A percentile compares a stretch with the other conserved stretches of the same genome.
These are phyloP conservation scores for Phania funesta DNA, from an alignment of 2,888 invertebrate species.

Conservation along the genomic window DNA sequence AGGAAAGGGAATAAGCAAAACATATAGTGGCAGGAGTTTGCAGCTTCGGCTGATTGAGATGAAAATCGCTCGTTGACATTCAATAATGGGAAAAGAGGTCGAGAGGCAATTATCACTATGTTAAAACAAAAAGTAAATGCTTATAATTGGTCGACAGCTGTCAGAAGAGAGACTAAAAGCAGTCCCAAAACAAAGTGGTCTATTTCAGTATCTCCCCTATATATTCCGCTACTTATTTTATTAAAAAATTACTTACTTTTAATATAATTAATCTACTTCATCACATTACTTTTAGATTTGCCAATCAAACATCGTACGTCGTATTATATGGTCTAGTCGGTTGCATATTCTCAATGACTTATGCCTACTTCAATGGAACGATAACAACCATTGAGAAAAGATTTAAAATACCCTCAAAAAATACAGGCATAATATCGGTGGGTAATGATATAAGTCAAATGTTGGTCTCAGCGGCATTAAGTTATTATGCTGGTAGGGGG, in stretches of 20 bases:
- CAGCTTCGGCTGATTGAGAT: too few species aligned
- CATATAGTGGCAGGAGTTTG: too few species aligned
- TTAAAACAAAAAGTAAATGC: too few species aligned
- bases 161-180: too few species aligned
- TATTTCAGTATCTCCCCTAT: too few species aligned
- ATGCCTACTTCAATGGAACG: conserved; percentile 87
- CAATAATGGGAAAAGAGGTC: too few species aligned
- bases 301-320: conserved; percentile 81
- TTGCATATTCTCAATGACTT: conserved; percentile 85
- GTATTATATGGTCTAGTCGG: conserved; percentile 85
- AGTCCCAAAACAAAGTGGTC: too few species aligned
- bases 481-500: conserved; percentile 86
- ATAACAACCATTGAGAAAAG: conserved; percentile 88
- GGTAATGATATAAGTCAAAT: conserved; percentile 88
- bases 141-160: too few species aligned
- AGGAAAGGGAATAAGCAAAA: too few species aligned
- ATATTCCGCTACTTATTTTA: too few species aligned
- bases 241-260: background rate
- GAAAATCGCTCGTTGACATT: too few species aligned
- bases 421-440: conserved; percentile 86
- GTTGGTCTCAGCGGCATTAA: conserved; percentile 84
- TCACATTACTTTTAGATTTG: conserved; percentile 74
- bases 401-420: conserved; percentile 87
- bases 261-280: background rate
- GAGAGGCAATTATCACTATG: too few species aligned